phyloP scores from a whole-genome alignment of 2,113 vertebrate species.

The Saimiri boliviensis region DNA sequence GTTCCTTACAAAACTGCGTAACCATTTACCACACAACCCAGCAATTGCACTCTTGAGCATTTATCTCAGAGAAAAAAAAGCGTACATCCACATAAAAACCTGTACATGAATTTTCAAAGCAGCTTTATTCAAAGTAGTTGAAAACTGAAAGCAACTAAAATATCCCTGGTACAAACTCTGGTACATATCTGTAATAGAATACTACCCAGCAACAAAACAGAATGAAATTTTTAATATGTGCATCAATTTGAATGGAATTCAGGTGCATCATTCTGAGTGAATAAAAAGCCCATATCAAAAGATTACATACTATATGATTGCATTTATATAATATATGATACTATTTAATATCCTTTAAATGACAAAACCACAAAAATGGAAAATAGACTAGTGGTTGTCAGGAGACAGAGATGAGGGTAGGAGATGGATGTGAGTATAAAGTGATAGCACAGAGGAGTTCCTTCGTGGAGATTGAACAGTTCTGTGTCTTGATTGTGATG shows the following conservation, averaged over 20 bases:
- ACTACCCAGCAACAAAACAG: constrained; percentile 43
- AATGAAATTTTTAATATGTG: neutral
- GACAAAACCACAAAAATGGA: constrained; percentile 15
- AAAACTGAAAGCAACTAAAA: neutral
- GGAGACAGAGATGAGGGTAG: neutral
- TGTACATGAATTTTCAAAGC: neutral
- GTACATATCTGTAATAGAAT: neutral
- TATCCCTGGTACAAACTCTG: neutral
- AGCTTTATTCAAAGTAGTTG: neutral
- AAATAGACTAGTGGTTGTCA: neutral
- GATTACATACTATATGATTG: neutral
- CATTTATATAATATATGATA: neutral
- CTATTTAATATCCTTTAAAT: constrained; percentile 29
- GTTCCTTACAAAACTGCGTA: neutral
- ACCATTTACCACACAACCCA: neutral
- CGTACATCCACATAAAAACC: neutral
- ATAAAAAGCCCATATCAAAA: neutral
- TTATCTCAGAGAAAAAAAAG: constrained; percentile 14
- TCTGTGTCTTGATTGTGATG: neutral
- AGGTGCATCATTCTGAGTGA: constrained; percentile 15
- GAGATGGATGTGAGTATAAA: neutral
- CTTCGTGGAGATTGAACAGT: neutral
- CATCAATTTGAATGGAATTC: neutral
- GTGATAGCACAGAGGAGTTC: neutral
- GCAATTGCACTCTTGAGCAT: neutral